Evolutionary conservation across 2,888 invertebrate genomes (phyloP), one percentile per base, ranked within the genome.

Genomic region (Scaptomyza tumidula): DNA sequence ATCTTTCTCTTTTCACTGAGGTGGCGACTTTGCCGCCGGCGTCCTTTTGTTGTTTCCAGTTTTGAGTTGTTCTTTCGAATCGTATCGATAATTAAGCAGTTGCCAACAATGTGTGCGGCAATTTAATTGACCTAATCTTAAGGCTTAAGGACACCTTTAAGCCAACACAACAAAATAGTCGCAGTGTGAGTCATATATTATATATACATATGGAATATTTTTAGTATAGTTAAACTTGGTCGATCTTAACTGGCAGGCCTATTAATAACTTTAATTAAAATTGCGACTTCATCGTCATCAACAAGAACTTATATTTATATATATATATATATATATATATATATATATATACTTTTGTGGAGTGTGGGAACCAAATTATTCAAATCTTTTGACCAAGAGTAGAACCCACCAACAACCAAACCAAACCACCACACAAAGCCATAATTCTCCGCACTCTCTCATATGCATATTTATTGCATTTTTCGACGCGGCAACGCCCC

Each of bases 391-490:
- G 52, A 37, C 60, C 61, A 50, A 11, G 14, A 37, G 14, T n/a
- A 37, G 45, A 45, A 45, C 44, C 16, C 7, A 44, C 6, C 24
- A 24, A 24, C 44, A 24, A 43, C 2, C 41, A 16, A 14, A 39
- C 14, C 33, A 10, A 7, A 41, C 44, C 19, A 49, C n/a, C 57
- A 46, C 50, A 53, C 62, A 71, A 44, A 64, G 59, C 63, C 71
- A 75, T 75, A 78, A 75, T 70, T 76, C 79, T 72, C 62, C 53
- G 54, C 67, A 64, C 80, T 79, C 86, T 80, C 90, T 90, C 88
- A 90, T 90, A 90, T 91, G 90, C 90, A 90, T 90, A 90, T 90
- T 90, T 90, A 90, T 90, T 90, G 91, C 91, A 90, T 90, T 91
- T 90, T 89, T 90, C 87, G 88, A 88, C 88, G 80, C 86, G 90